Percentiles rank a stretch among this genome's conserved stretches.
Conservation (phyloP, 2,797 vertebrate species). For the Pangasius mekongensis region DNA sequence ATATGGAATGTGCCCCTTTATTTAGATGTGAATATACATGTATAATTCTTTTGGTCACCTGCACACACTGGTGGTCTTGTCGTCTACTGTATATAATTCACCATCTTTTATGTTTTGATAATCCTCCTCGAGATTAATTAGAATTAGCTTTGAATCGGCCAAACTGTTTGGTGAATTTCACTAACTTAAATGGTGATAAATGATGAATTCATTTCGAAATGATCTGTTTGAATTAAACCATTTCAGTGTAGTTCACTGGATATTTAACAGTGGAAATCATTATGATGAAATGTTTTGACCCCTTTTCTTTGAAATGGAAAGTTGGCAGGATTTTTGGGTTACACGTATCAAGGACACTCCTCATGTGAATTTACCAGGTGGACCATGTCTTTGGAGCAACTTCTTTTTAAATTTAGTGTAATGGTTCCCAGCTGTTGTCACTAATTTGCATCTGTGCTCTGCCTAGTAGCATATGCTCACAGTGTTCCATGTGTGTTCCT, state of each 20-base stretch:
- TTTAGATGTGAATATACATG: background rate
- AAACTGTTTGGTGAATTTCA: background rate
- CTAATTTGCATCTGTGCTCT: background rate
- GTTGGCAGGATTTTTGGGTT: background rate
- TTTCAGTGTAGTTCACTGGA: background rate
- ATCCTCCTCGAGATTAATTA: background rate
- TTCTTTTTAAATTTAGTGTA: background rate
- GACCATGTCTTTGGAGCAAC: background rate
- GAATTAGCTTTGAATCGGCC: background rate
- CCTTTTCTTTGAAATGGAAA: background rate
- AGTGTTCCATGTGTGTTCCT: background rate
- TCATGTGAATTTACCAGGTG: conserved; percentile 15
- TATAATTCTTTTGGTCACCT: background rate
- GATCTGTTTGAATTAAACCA: background rate
- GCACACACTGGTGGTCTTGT: background rate
- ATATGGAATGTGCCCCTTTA: background rate
- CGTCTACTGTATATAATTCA: background rate
- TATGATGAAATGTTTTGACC: background rate
- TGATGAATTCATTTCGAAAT: background rate
- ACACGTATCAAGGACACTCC: background rate
- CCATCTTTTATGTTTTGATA: background rate
- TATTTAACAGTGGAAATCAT: background rate
- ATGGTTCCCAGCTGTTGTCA: background rate
- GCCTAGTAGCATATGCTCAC: background rate
- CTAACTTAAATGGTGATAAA: background rate